Evolutionary conservation across 2,113 vertebrate genomes (phyloP).

Genomic region (Pimephales promelas): DNA sequence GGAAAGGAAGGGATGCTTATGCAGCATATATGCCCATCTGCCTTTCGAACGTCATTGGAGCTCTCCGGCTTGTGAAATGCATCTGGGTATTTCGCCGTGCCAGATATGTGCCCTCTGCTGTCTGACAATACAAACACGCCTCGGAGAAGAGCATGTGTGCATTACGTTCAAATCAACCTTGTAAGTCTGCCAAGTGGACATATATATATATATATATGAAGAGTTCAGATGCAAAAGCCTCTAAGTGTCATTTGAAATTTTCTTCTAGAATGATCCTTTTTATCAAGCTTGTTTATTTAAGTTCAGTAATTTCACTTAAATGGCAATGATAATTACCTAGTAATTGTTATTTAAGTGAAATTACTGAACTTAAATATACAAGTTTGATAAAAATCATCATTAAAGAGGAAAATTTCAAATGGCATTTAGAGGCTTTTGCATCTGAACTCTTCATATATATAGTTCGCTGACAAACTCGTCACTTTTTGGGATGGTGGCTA

Average conservation of each 20-base stretch:
- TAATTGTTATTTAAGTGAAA: no score
- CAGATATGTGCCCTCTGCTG: constrained; percentile 44
- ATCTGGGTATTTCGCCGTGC: constrained; percentile 3
- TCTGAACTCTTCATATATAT: no score
- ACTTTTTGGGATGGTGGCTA: constrained; percentile 15
- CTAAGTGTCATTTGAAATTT: no score
- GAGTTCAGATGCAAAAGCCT: no score
- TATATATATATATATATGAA: constrained; percentile 45
- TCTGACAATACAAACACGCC: constrained; percentile 26
- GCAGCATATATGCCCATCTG: constrained; percentile 36
- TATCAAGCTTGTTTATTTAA: no score
- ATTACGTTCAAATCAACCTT: constrained; percentile 37
- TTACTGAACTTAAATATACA: no score
- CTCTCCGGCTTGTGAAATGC: constrained; percentile 29
- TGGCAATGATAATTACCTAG: no score
- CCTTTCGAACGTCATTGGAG: constrained; percentile 33
- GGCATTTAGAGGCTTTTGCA: no score
- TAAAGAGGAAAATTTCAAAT: no score
- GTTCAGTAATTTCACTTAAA: no score
- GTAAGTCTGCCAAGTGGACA: constrained; percentile 42
- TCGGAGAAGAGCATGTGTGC: constrained; percentile 19
- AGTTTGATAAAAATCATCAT: no score
- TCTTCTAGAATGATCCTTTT: no score
- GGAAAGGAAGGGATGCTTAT: constrained; percentile 26
- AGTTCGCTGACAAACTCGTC: constrained; percentile 2